A percentile compares a stretch with the other conserved stretches of the same genome.
Conservation (phyloP, 2,113 vertebrate genomes). For the Tiliqua scincoides region DNA sequence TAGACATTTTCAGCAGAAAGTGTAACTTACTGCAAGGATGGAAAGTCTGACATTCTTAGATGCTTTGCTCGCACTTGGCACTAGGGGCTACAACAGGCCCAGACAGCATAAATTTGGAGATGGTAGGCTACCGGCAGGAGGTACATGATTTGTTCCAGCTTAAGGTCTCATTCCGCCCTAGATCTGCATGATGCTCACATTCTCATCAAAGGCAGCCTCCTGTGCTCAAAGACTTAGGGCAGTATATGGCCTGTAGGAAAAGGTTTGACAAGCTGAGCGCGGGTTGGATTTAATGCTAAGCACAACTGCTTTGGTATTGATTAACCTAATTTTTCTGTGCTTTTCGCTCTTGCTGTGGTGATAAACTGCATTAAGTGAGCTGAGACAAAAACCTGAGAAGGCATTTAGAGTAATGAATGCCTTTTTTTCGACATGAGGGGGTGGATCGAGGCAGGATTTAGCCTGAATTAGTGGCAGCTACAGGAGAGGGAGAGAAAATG, state of each 20-base stretch:
- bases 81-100: neutral
- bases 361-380: constrained; percentile 62
- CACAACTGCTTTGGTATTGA: constrained; percentile 61
- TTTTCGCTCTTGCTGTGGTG: constrained; percentile 50
- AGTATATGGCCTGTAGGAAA: constrained; percentile 39
- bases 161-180: neutral
- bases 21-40: neutral
- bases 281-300: constrained; percentile 50
- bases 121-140: constrained; percentile 1
- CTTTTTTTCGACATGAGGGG: constrained; percentile 37
- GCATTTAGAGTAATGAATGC: constrained; percentile 61
- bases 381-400: constrained; percentile 57
- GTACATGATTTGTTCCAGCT: constrained; percentile 41
- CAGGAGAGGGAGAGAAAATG: constrained; percentile 43
- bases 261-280: constrained; percentile 50
- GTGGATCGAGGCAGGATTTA: constrained; percentile 36
- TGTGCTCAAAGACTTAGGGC: constrained; percentile 9
- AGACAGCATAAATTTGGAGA: neutral
- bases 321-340: constrained; percentile 69
- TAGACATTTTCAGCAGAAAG: neutral
- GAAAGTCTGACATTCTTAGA: neutral
- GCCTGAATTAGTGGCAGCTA: constrained; percentile 33
- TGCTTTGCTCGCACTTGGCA: neutral
- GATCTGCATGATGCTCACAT: constrained; percentile 12
- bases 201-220: neutral